phyloP scores from a whole-genome alignment of 2,888 invertebrate genomes.

The Itoplectis maculator region DNA sequence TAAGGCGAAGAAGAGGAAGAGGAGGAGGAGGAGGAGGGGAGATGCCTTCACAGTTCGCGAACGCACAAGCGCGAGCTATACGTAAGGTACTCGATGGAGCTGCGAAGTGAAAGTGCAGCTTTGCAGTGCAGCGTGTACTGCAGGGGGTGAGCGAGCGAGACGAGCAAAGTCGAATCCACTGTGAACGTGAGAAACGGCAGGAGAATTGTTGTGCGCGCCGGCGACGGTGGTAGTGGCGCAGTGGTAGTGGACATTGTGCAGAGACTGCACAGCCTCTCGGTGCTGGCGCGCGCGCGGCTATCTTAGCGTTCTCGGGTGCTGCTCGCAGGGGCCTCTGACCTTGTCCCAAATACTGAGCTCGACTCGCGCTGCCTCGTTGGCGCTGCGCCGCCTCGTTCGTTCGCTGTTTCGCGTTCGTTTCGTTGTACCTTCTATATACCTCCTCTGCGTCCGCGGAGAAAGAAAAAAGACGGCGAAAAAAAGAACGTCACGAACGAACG shows the following conservation, averaged over 20 bases:
- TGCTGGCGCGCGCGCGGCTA: constrained; percentile 68
- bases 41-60: constrained; percentile 24
- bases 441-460: constrained; percentile 44
- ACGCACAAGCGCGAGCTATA: constrained; percentile 43
- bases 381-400: constrained; percentile 74
- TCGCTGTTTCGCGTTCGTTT: constrained; percentile 71
- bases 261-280: constrained; percentile 68
- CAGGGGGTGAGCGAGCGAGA: constrained; percentile 44
- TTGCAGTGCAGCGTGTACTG: constrained; percentile 72
- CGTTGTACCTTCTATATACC: constrained; percentile 42
- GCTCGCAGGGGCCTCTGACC: constrained; percentile 83
- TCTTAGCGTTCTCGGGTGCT: constrained; percentile 75
- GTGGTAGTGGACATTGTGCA: constrained; percentile 62
- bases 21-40: not conserved
- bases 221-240: constrained; percentile 20
- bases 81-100: constrained; percentile 12
- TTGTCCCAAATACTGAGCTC: constrained; percentile 84
- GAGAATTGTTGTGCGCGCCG: not conserved
- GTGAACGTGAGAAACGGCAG: constrained; percentile 23
- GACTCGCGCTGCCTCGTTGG: constrained; percentile 77
- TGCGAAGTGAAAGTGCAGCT: constrained; percentile 83
- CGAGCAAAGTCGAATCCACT: constrained; percentile 15
- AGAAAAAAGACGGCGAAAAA: constrained; percentile 21
- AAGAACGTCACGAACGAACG: constrained; percentile 6
- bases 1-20: not conserved